These are phyloP conservation scores for Dallia pectoralis DNA, from an alignment of 2,797 vertebrate species.

Conservation along the genomic window DNA sequence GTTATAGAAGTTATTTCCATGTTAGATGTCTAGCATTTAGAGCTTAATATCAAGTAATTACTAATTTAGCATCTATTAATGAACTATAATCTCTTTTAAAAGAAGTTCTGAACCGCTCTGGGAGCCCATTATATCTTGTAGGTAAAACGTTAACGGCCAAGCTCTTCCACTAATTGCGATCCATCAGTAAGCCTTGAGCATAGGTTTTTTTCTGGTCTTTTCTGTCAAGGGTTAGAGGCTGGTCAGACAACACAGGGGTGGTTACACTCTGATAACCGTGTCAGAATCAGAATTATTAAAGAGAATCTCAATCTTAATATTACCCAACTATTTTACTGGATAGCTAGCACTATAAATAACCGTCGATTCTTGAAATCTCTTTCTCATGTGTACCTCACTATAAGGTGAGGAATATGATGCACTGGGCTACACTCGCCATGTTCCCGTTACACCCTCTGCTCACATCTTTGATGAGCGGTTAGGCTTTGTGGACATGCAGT, in stretches of 20 bases:
- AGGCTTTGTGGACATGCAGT: conserved; percentile 34
- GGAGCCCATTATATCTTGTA: not conserved
- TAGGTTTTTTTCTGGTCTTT: not conserved
- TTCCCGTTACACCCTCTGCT: conserved; percentile 29
- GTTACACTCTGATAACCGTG: conserved; percentile 41
- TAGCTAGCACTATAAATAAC: conserved; percentile 48
- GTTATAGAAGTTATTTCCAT: too few species aligned
- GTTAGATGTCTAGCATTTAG: too few species aligned
- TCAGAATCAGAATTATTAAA: conserved; percentile 53
- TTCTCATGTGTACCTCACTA: conserved; percentile 20
- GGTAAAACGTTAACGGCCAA: not conserved
- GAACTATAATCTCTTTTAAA: not conserved
- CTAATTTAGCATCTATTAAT: not conserved
- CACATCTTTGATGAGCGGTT: conserved; percentile 54
- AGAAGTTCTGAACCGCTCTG: not conserved
- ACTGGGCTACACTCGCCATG: conserved; percentile 41
- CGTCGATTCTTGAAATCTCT: conserved; percentile 49
- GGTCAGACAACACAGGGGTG: conserved; percentile 42
- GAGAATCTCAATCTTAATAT: conserved; percentile 51
- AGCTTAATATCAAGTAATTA: too few species aligned
- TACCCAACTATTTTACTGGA: conserved; percentile 46
- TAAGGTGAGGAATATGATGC: conserved; percentile 27
- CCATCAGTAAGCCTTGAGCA: not conserved
- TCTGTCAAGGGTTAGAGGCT: not conserved
- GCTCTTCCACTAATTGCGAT: not conserved